Evolutionary conservation across 2,113 vertebrate genomes (phyloP).

Genomic region (Erpornis zantholeuca): DNA sequence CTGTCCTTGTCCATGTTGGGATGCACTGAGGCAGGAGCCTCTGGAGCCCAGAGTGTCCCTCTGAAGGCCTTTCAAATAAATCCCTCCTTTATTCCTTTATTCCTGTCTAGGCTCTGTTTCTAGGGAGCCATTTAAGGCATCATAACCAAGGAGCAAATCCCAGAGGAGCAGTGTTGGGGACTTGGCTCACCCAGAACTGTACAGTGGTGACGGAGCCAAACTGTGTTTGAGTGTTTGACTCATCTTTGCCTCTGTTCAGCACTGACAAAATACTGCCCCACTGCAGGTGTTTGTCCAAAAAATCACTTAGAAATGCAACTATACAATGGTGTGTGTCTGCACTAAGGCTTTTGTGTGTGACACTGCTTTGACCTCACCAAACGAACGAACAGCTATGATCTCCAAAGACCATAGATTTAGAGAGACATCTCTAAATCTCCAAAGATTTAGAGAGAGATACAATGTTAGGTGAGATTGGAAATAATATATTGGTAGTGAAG

Average conservation of each 20-base stretch:
- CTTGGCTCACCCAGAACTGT: background rate
- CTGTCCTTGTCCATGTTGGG: too few species aligned
- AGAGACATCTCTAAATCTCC: too few species aligned
- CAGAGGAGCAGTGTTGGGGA: background rate
- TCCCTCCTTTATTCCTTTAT: too few species aligned
- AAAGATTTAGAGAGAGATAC: background rate
- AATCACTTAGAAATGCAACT: background rate
- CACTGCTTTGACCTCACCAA: background rate
- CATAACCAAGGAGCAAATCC: too few species aligned
- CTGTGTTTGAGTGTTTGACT: background rate
- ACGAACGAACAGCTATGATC: background rate
- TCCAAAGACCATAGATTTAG: slow-evolving; percentile 1
- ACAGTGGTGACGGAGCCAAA: too few species aligned
- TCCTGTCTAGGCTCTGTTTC: too few species aligned
- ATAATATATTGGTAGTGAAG: background rate
- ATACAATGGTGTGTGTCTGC: background rate
- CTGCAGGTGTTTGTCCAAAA: background rate
- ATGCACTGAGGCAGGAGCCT: too few species aligned
- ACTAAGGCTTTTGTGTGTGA: background rate
- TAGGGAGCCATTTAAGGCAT: too few species aligned
- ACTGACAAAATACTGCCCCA: background rate
- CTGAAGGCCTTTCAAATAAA: too few species aligned
- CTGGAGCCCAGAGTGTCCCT: too few species aligned
- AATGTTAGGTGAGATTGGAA: background rate
- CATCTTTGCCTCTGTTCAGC: background rate